Evolutionary conservation across 1,140 invertebrate species (phyloP).

Genomic region (Tenebrio molitor): DNA sequence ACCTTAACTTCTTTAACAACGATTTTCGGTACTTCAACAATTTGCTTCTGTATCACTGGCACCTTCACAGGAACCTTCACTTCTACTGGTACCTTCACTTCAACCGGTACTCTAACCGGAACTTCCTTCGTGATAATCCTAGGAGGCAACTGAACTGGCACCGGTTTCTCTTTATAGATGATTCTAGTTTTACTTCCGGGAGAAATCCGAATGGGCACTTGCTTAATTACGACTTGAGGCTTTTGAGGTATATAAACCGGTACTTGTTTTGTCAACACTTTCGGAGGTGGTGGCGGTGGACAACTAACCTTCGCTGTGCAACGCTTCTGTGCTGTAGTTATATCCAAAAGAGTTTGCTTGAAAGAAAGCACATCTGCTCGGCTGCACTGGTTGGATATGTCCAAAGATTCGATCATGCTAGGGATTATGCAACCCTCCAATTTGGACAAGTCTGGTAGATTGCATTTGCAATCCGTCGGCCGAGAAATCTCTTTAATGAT

Average conservation of each 20-base stretch:
- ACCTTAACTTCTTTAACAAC: conserved; percentile 3
- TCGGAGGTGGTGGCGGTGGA: conserved; percentile 14
- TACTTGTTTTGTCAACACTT: conserved; percentile 36
- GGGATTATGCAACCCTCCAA: background rate
- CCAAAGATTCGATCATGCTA: background rate
- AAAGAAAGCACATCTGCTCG: background rate
- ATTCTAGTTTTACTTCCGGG: background rate
- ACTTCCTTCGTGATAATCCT: background rate
- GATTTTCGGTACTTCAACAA: conserved; percentile 6
- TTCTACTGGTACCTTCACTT: background rate
- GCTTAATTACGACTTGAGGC: conserved; percentile 30
- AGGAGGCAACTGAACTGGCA: background rate
- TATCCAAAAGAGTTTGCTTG: background rate
- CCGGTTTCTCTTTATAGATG: background rate
- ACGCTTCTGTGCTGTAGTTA: background rate
- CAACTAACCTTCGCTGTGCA: background rate
- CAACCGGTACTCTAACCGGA: background rate
- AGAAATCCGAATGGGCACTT: conserved; percentile 13
- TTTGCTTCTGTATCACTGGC: background rate
- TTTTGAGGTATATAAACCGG: conserved; percentile 17
- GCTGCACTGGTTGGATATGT: background rate
- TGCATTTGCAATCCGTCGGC: background rate
- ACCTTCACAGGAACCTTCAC: background rate
- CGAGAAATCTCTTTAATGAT: background rate
- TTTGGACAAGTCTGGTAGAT: background rate